phyloP scores from a whole-genome alignment of 2,888 invertebrate genomes.

The Leptodirus hochenwartii region DNA sequence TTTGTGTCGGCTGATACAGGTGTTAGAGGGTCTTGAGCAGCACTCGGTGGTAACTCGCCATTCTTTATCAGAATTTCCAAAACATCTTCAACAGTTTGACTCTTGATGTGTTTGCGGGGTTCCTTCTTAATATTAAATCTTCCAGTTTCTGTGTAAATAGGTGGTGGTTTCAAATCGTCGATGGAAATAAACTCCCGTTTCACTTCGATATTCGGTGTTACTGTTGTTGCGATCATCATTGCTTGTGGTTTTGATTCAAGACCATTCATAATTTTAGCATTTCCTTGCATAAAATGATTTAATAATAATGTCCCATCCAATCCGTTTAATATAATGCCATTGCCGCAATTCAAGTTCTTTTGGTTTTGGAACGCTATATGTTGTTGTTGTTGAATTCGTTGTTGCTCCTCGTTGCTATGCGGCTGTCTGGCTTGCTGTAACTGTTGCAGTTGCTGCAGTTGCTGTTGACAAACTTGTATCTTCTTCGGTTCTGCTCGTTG shows the following conservation, averaged over 20 bases:
- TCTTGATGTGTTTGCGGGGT: conserved; percentile 35
- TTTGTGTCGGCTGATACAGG: conserved; percentile 28
- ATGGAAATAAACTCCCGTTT: too few relatives aligned
- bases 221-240: conserved; percentile 14
- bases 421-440: conserved; percentile 39
- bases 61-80: conserved; percentile 85
- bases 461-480: conserved; percentile 13
- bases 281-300: conserved; percentile 30
- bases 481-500: conserved; percentile 24
- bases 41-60: conserved; percentile 80
- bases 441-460: conserved; percentile 34
- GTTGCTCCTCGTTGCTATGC: conserved; percentile 24
- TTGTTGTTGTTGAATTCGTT: conserved; percentile 31
- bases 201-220: conserved; percentile 13
- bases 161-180: conserved; percentile 30
- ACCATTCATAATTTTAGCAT: conserved; percentile 29
- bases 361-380: conserved; percentile 28
- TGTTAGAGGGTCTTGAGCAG: conserved; percentile 52
- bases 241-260: too few relatives aligned
- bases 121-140: conserved; percentile 31
- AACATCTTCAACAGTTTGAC: conserved; percentile 80
- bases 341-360: conserved; percentile 22
- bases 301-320: conserved; percentile 34
- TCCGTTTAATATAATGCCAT: conserved; percentile 45
- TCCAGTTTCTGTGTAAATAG: conserved; percentile 58